Evolutionary conservation across 1,140 invertebrate species (phyloP).

Genomic region (Theocolax elegans): DNA sequence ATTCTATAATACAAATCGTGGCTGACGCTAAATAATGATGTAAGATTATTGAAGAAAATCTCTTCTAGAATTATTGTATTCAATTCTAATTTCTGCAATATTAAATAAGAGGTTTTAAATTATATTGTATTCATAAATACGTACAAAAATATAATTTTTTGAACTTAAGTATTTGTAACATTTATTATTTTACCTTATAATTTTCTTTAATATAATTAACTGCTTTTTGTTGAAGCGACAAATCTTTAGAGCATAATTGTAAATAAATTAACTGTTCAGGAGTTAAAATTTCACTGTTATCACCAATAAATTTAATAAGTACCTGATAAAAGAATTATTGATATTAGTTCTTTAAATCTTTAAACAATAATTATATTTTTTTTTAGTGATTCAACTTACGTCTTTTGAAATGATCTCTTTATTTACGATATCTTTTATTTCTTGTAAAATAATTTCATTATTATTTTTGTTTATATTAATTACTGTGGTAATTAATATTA

Average conservation of each 20-base stretch:
- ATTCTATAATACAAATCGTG: conserved; percentile 60
- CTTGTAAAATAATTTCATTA: conserved; percentile 49
- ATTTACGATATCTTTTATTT: conserved; percentile 56
- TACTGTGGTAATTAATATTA: conserved; percentile 53
- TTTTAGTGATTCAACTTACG: conserved; percentile 42
- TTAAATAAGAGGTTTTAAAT: conserved; percentile 20
- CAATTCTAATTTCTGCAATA: conserved; percentile 51
- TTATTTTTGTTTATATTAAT: conserved; percentile 13
- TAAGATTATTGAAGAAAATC: conserved; percentile 62
- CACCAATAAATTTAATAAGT: conserved; percentile 54
- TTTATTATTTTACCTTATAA: conserved; percentile 55
- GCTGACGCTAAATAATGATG: conserved; percentile 56
- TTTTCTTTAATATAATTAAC: conserved; percentile 55
- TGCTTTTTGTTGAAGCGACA: conserved; percentile 53
- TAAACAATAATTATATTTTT: too few relatives aligned
- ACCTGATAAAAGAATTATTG: conserved; percentile 46
- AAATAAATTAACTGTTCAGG: conserved; percentile 56
- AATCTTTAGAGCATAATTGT: conserved; percentile 52
- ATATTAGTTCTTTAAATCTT: too few relatives aligned
- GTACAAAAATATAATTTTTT: neutral
- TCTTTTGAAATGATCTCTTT: conserved; percentile 46
- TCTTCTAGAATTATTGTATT: conserved; percentile 57
- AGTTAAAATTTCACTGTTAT: conserved; percentile 45
- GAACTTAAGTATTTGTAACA: too few relatives aligned
- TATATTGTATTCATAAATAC: neutral